Conservation (phyloP, 2,113 vertebrate species). For the Azemiops feae region DNA sequence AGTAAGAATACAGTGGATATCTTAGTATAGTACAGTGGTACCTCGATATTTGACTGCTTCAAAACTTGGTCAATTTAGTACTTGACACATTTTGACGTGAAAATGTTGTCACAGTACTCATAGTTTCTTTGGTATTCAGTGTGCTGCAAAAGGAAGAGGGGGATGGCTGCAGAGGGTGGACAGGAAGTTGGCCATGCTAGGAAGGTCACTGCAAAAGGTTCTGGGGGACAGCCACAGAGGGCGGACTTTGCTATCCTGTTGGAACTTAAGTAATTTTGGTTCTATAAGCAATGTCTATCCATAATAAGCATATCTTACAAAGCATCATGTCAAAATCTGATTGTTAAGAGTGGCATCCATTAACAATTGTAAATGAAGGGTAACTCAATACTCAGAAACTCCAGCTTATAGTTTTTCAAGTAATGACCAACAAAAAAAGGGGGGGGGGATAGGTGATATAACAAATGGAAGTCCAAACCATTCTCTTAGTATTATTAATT, state of each 20-base stretch:
- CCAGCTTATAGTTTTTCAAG: background rate
- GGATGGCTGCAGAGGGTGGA: background rate
- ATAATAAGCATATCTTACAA: background rate
- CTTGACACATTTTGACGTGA: background rate
- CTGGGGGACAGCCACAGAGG: background rate
- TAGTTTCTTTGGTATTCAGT: background rate
- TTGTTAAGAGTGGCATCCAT: background rate
- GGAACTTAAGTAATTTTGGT: background rate
- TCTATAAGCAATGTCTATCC: constrained; percentile 10
- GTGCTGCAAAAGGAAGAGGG: background rate
- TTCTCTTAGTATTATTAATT: background rate
- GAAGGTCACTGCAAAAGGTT: background rate
- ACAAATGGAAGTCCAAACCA: background rate
- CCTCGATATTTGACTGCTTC: background rate
- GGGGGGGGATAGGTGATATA: background rate
- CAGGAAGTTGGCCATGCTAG: background rate
- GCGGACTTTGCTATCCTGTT: constrained; percentile 52
- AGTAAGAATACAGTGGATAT: background rate
- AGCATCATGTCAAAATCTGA: background rate
- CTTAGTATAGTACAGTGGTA: background rate
- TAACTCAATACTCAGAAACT: background rate
- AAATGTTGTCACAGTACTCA: background rate
- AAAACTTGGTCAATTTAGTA: background rate
- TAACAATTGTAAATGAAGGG: constrained; percentile 17
- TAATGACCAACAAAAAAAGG: background rate